These are phyloP conservation scores for Chaetogeoica ovagalla DNA, from an alignment of 2,888 invertebrate genomes.

Conservation along the genomic window DNA sequence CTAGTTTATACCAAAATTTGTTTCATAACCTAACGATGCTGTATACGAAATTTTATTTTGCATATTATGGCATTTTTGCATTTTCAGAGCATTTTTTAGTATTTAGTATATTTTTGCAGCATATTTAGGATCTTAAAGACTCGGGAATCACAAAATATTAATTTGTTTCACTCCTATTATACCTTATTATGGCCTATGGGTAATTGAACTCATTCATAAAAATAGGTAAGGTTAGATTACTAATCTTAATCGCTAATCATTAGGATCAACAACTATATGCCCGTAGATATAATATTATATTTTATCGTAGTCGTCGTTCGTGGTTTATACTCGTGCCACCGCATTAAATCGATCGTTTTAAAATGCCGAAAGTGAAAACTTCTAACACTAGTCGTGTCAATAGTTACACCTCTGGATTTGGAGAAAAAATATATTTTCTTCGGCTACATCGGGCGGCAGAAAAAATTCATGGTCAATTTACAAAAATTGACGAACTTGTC, in stretches of 20 bases:
- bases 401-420: conserved; percentile 6
- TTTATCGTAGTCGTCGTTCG: conserved; percentile 5
- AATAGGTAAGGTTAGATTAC: background rate
- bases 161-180: background rate
- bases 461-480: conserved; percentile 4
- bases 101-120: background rate
- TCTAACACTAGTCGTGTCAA: background rate
- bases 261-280: background rate
- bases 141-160: conserved; percentile 17
- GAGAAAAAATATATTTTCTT: conserved; percentile 15
- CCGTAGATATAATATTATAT: background rate
- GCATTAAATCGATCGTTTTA: background rate
- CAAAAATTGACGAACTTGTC: conserved; percentile 1
- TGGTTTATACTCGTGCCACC: background rate
- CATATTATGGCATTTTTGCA: background rate
- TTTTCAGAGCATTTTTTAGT: background rate
- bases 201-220: too few relatives aligned
- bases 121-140: background rate
- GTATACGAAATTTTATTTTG: conserved; percentile 2
- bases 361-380: conserved; percentile 20
- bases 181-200: background rate
- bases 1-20: background rate
- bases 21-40: conserved; percentile 5
- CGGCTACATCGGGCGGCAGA: background rate
- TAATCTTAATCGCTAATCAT: conserved; percentile 1